A percentile compares a stretch with the other conserved stretches of the same genome.
phyloP scores from a whole-genome alignment of 1,140 invertebrate species.

The Macrotrachela quadricornifera region DNA sequence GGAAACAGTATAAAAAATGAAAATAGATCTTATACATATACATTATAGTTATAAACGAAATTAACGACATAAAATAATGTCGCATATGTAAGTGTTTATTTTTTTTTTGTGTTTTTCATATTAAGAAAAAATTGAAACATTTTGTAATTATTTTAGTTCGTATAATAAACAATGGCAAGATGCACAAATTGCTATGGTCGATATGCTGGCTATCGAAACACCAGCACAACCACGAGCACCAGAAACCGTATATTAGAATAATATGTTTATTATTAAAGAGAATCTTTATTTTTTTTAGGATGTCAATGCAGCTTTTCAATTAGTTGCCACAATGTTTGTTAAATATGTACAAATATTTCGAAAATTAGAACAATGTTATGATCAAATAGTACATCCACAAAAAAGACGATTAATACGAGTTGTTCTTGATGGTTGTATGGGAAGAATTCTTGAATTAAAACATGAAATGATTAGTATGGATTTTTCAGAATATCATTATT shows the following conservation, averaged over 20 bases:
- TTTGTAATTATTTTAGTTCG: constrained; percentile 5
- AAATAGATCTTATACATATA: too few species aligned
- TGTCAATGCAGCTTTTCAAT: constrained; percentile 26
- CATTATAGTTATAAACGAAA: too few species aligned
- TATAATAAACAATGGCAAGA: constrained; percentile 32
- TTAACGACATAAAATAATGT: too few species aligned
- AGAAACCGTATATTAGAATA: constrained; percentile 19
- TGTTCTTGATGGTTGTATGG: constrained; percentile 53
- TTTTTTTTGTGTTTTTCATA: too few species aligned
- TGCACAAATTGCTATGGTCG: constrained; percentile 22
- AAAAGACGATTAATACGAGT: constrained; percentile 56
- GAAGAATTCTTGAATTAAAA: constrained; percentile 40
- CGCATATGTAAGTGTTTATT: too few species aligned
- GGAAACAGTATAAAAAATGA: too few species aligned
- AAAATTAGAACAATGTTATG: constrained; percentile 55
- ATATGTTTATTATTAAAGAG: not conserved
- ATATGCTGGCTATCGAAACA: constrained; percentile 25
- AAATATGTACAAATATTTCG: constrained; percentile 56
- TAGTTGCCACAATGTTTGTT: constrained; percentile 38
- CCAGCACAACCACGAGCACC: constrained; percentile 26
- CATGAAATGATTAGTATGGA: constrained; percentile 64
- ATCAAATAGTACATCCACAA: constrained; percentile 74
- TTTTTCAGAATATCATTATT: constrained; percentile 60
- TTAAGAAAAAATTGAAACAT: too few species aligned
- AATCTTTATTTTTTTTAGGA: constrained; percentile 16